Evolutionary conservation across 2,888 invertebrate species (phyloP), one percentile per base, ranked within the genome.

Genomic region (Sarcophaga caerulescens): DNA sequence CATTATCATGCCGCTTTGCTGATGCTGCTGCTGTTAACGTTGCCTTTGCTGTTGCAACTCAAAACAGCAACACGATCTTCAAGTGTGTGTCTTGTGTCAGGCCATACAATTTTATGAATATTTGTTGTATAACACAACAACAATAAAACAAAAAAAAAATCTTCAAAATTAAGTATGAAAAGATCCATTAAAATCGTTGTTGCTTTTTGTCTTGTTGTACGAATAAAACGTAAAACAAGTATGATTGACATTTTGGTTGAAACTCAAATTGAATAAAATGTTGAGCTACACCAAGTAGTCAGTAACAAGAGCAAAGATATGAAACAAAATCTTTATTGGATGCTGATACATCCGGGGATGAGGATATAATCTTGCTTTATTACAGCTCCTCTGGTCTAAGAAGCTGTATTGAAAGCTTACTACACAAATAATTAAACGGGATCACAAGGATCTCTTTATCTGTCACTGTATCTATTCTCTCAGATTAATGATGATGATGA

Each of bases 191-290:
- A 71, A 77, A 19, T 71, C 35, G 12, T 17, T 52, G 12, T 52
- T 52, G 4, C 17, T 52, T 52, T 52, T 52, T 52, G 52, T 52
- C 17, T 52, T 52, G 4, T 14, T 12, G 12, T 52, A 52, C 12
- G 52, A 77, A 66, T 57, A 77, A 82, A 77, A 77, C 60, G 66
- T 82, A 71, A 82, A 82, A 77, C 70, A 73, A 66, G 82, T 82
- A 76, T 82, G 82, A 82, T 82, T 82, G 82, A 77, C 82, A 82
- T 77, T 82, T 77, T 47, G 65, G 65, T 66, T 45, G 59, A 71
- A 77, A 21, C 14, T n/a, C n/a, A 66, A 21, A 47, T 82, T 35
- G 1, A 19, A 35, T 23, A n/a, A 25, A 57, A 25, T 19, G 17
- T 35, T 35, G 35, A 35, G 35, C 82, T 82, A 77, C 77, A 52